phyloP scores from a whole-genome alignment of 2,797 vertebrate species.

The Urocyon cinereoargenteus region DNA sequence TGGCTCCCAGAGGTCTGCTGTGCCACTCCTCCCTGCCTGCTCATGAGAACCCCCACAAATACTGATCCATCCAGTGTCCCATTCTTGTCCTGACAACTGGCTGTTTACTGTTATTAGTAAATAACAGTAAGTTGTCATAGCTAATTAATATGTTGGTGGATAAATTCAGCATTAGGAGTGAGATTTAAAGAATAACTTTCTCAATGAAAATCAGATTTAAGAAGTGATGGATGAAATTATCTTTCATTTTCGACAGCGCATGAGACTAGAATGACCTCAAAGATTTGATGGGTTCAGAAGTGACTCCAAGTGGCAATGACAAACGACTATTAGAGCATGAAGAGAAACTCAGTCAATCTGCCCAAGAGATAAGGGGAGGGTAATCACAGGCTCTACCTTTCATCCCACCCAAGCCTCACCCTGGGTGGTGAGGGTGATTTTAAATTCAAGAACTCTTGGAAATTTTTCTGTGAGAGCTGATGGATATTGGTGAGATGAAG shows the following conservation, averaged over 20 bases:
- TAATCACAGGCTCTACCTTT: not conserved
- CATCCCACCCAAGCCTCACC: not conserved
- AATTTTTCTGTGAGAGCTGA: not conserved
- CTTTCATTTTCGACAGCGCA: constrained; percentile 36
- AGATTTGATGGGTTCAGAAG: constrained; percentile 36
- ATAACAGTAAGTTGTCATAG: not conserved
- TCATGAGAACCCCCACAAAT: not conserved
- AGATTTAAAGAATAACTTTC: constrained; percentile 1
- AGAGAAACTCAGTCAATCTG: not conserved
- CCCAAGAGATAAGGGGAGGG: not conserved
- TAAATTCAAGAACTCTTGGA: constrained; percentile 27
- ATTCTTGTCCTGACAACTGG: not conserved
- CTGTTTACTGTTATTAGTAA: constrained; percentile 1
- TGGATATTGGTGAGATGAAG: not conserved
- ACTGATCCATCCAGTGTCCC: not conserved
- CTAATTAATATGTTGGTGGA: not conserved
- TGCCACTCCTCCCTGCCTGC: too few species aligned
- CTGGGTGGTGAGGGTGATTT: not conserved
- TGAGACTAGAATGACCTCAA: not conserved
- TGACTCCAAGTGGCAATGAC: constrained; percentile 32
- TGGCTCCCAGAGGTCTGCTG: not conserved
- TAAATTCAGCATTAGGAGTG: not conserved
- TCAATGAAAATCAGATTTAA: constrained; percentile 25
- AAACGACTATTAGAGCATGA: not conserved
- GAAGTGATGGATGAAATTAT: constrained; percentile 49